A percentile compares a stretch with the other conserved stretches of the same genome.
These are phyloP conservation scores for Salminus brasiliensis DNA, from an alignment of 2,113 vertebrate species.

Conservation along the genomic window DNA sequence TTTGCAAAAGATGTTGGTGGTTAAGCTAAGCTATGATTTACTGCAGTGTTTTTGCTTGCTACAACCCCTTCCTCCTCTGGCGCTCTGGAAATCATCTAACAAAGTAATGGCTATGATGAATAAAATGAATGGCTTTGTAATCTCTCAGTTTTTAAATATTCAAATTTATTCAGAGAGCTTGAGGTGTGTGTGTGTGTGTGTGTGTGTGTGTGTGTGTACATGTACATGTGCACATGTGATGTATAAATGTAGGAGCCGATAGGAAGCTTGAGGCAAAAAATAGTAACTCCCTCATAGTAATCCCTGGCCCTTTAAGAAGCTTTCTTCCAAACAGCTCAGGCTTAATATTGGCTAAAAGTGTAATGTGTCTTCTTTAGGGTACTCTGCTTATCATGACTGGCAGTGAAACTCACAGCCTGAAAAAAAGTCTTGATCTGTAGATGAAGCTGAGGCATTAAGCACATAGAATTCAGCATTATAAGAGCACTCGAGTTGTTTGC, in stretches of 20 bases:
- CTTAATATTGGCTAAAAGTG: constrained; percentile 53
- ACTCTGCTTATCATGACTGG: constrained; percentile 22
- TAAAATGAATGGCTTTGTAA: constrained; percentile 48
- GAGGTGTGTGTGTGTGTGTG: constrained; percentile 19
- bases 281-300: constrained; percentile 47
- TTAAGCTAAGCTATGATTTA: constrained; percentile 37
- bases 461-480: neutral
- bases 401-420: constrained; percentile 25
- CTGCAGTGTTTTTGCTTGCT: neutral
- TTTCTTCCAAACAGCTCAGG: constrained; percentile 45
- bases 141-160: constrained; percentile 23
- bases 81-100: constrained; percentile 33
- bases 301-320: constrained; percentile 53
- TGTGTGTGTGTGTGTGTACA: constrained; percentile 1
- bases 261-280: constrained; percentile 28
- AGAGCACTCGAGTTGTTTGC: neutral
- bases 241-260: constrained; percentile 18
- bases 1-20: neutral
- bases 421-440: constrained; percentile 35
- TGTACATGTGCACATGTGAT: neutral
- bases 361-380: constrained; percentile 39
- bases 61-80: neutral
- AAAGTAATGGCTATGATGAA: constrained; percentile 32
- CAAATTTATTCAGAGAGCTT: constrained; percentile 4
- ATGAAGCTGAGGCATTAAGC: neutral